phyloP scores from a whole-genome alignment of 1,140 invertebrate species.

The Nylanderia fulva region DNA sequence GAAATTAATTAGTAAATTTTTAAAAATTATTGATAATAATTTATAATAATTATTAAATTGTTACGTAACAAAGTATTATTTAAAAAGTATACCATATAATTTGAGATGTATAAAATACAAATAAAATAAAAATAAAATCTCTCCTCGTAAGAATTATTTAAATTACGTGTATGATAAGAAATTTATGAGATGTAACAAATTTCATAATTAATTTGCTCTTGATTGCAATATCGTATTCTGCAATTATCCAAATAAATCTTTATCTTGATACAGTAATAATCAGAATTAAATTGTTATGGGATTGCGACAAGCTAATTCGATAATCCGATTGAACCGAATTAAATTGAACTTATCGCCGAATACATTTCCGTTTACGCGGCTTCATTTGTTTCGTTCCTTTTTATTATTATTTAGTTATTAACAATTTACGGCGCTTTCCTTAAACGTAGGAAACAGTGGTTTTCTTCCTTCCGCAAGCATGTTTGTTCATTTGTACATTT shows the following conservation, averaged over 20 bases:
- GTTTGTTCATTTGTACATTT: constrained; percentile 12
- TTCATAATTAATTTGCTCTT: constrained; percentile 27
- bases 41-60: constrained; percentile 1
- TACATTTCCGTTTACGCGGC: constrained; percentile 18
- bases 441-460: constrained; percentile 8
- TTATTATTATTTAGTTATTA: constrained; percentile 36
- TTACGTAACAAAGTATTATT: neutral
- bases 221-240: constrained; percentile 40
- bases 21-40: neutral
- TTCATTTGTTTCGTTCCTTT: constrained; percentile 25
- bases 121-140: neutral
- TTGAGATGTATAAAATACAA: too few species aligned
- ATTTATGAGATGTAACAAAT: neutral
- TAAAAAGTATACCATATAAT: neutral
- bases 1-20: constrained; percentile 10
- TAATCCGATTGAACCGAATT: constrained; percentile 22
- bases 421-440: constrained; percentile 20
- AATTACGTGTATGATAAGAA: neutral
- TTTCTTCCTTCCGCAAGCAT: constrained; percentile 17
- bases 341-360: constrained; percentile 17
- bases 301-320: constrained; percentile 23
- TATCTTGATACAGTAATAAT: constrained; percentile 10
- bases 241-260: constrained; percentile 23
- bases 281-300: constrained; percentile 25
- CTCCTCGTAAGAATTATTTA: neutral